Base-by-base conservation (phyloP, 2,113 vertebrate genomes). In the Hiodon tergisus region DNA sequence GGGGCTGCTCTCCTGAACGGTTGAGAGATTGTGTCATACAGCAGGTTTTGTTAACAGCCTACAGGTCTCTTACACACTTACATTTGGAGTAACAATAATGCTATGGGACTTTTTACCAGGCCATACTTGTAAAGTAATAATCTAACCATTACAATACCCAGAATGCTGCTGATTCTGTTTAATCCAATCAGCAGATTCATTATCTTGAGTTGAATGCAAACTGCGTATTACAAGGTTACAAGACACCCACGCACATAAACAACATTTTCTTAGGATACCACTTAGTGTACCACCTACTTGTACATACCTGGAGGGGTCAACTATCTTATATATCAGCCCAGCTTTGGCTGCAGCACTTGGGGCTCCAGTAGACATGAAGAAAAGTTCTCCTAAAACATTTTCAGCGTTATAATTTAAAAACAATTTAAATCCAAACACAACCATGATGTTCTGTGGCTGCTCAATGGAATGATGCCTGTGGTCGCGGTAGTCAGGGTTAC, bases 251-350 rank as follows among this genome's bases (percentile, higher is more conserved):
- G 7, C 14, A 9, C 8, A 9, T 3, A 9, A 9, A 59, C 58
- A 59, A 11, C 14, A 11, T 9, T 4, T 59, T 59, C 31, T 31
- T 31, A 31, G 58, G 9, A 14, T 6, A 59, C 9, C 58, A 11
- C 55, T 57, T 4, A 9, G 58, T 59, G 0, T 59, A 14, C 14
- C 4, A 59, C 58, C 9, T 1, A 31, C 31, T 31, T 31, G 31
- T 31, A 31, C 67, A 71, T 86, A 93, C 91, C 91, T 92, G 72
- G 93, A 92, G 11, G 93, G 90, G 69, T 94, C 93, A 53, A 92
- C 83, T 77, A 94, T 88, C 77, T 92, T 93, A 75, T 92, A 94
- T 69, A 94, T 58, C 51, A 91, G 47, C 69, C 91, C 93, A 1
- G 87, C 83, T 78, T 86, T 84, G 50, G 86, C 82, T 16, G 80